Base-by-base conservation (phyloP, 2,888 invertebrate genomes). In the Eupithecia insigniata region DNA sequence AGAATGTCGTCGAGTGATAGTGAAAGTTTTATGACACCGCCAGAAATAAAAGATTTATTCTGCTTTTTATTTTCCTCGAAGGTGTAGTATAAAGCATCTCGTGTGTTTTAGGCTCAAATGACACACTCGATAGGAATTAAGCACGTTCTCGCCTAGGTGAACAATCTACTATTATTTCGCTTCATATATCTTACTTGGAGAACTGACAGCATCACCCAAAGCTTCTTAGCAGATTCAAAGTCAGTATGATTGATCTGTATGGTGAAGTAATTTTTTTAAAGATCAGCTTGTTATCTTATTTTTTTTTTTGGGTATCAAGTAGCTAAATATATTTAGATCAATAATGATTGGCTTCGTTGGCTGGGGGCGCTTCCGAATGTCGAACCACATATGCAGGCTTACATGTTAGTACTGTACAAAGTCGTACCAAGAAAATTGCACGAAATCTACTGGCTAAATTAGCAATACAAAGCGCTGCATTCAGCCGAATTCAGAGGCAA, bases 381-480 rank as follows among this genome's bases (percentile, higher is more conserved):
- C 55, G 12, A 14, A 51, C 22, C 22, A 22, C 51, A 51, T 12
- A 43, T 18, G 43, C 43, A 46, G 2, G 5, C 55, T 26, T 30
- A 18, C 2, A 18, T 26, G 55, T 55, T 12, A 51, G 51, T 51
- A 22, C 22, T 4, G 51, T 55, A 55, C 55, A 55, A 55, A 55
- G 26, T 2, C 22, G 18, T 60, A 60, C 30, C 58, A 67, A 74
- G 69, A 76, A 78, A 79, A 78, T 80, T 77, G 76, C 78, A 77
- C 69, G 69, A 88, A 85, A 92, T 90, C 91, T 92, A 91, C 76
- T 84, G 80, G 79, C 84, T 78, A 87, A 92, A 94, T 94, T 93
- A 94, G 93, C 94, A 92, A 89, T 85, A 90, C 89, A 90, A 90
- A 90, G 88, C 84, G 32, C 79, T 84, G 87, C 84, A 86, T 87